Evolutionary conservation across 2,888 invertebrate species (phyloP).

Genomic region (Lasioglossum villosulum): DNA sequence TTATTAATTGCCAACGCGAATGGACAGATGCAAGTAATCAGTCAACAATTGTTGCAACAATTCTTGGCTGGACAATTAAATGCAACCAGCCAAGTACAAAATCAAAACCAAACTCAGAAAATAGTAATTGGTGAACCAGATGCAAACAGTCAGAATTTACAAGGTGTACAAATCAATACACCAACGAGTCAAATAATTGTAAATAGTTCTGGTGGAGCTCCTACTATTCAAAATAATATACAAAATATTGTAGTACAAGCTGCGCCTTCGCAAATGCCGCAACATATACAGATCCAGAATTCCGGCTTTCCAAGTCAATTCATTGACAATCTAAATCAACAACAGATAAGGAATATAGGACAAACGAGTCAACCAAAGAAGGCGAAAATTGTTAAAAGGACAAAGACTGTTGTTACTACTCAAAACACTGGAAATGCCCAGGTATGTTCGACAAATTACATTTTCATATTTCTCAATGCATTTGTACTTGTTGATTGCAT

Average conservation of each 20-base stretch:
- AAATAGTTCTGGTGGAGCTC: conserved; percentile 83
- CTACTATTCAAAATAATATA: conserved; percentile 83
- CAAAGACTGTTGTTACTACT: conserved; percentile 75
- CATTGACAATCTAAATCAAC: conserved; percentile 83
- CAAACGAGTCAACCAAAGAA: conserved; percentile 77
- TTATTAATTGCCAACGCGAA: conserved; percentile 82
- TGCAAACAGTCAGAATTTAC: conserved; percentile 79
- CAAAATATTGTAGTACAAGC: conserved; percentile 84
- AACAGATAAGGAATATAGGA: conserved; percentile 81
- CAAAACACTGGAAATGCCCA: conserved; percentile 73
- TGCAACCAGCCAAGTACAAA: conserved; percentile 72
- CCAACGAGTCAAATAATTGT: conserved; percentile 84
- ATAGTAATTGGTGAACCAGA: conserved; percentile 83
- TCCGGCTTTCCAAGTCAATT: conserved; percentile 83
- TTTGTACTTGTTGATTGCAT: not conserved
- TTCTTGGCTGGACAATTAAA: conserved; percentile 81
- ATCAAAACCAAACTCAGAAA: conserved; percentile 82
- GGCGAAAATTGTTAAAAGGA: conserved; percentile 79
- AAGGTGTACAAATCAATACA: conserved; percentile 83
- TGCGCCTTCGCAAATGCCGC: conserved; percentile 82
- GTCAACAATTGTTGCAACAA: conserved; percentile 82
- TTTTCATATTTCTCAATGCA: not conserved
- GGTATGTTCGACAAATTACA: conserved; percentile 46
- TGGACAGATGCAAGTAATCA: conserved; percentile 83
- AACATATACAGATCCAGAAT: conserved; percentile 83